phyloP scores from a whole-genome alignment of 2,797 vertebrate genomes.

The Rhynchonycteris naso region DNA sequence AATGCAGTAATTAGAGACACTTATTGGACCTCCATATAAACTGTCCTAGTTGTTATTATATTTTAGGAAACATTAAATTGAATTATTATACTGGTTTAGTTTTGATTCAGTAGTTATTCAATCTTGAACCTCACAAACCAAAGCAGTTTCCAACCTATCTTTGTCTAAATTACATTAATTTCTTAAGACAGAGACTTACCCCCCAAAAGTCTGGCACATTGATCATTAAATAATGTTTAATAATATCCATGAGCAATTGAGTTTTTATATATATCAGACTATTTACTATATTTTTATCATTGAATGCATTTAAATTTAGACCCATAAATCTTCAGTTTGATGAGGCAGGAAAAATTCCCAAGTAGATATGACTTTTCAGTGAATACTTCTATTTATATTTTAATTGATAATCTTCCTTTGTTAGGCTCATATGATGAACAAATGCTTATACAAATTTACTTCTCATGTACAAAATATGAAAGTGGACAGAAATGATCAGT shows the following conservation, averaged over 20 bases:
- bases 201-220: slow-evolving; percentile 67
- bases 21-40: not conserved
- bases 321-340: slow-evolving; percentile 64
- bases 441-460: slow-evolving; percentile 70
- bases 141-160: not conserved
- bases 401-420: slow-evolving; percentile 73
- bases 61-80: slow-evolving; percentile 1
- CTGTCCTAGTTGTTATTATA: not conserved
- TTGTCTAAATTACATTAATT: slow-evolving; percentile 11
- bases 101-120: slow-evolving; percentile 12
- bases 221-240: slow-evolving; percentile 71
- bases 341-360: slow-evolving; percentile 59
- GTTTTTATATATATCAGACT: slow-evolving; percentile 58
- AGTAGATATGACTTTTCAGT: slow-evolving; percentile 63
- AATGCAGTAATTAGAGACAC: not conserved
- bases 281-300: slow-evolving; percentile 65
- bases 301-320: slow-evolving; percentile 66
- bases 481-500: slow-evolving; percentile 71
- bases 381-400: slow-evolving; percentile 66
- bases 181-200: slow-evolving; percentile 43
- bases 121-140: not conserved
- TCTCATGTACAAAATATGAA: slow-evolving; percentile 77
- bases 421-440: slow-evolving; percentile 48
- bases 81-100: not conserved
- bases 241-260: slow-evolving; percentile 56